A percentile compares a stretch with the other conserved stretches of the same genome.
Evolutionary conservation across 2,797 vertebrate species (phyloP).

Genomic region (Simalia tracyae): DNA sequence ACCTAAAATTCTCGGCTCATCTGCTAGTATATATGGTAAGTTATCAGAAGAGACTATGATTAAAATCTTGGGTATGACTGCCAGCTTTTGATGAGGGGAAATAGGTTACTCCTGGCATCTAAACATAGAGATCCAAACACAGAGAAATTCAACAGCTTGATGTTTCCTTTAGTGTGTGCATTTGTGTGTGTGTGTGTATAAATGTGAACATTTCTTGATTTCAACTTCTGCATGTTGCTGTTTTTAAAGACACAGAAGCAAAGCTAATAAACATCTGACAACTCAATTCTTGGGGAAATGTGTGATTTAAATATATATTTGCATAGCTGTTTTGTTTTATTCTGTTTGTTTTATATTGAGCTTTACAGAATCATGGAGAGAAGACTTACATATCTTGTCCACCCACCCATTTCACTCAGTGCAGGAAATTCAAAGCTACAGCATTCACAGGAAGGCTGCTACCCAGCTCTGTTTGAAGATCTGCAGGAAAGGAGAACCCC

Average conservation of each 20-base stretch:
- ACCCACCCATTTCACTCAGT: not conserved
- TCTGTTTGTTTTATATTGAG: not conserved
- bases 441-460: not conserved
- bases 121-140: not conserved
- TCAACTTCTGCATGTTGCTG: not conserved
- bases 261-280: not conserved
- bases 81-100: not conserved
- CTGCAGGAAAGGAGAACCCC: not conserved
- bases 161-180: not conserved
- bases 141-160: not conserved
- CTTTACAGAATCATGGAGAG: not conserved
- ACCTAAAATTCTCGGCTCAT: not conserved
- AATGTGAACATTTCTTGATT: not conserved
- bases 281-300: not conserved
- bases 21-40: not conserved
- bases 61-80: not conserved
- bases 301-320: not conserved
- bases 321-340: not conserved
- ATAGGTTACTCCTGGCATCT: not conserved
- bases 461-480: not conserved
- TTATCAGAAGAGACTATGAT: not conserved
- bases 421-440: not conserved
- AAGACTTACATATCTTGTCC: not conserved
- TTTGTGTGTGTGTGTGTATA: not conserved
- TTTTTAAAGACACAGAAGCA: not conserved